These are phyloP conservation scores for Poicephalus meyeri DNA, from an alignment of 2,113 vertebrate genomes.

Conservation along the genomic window DNA sequence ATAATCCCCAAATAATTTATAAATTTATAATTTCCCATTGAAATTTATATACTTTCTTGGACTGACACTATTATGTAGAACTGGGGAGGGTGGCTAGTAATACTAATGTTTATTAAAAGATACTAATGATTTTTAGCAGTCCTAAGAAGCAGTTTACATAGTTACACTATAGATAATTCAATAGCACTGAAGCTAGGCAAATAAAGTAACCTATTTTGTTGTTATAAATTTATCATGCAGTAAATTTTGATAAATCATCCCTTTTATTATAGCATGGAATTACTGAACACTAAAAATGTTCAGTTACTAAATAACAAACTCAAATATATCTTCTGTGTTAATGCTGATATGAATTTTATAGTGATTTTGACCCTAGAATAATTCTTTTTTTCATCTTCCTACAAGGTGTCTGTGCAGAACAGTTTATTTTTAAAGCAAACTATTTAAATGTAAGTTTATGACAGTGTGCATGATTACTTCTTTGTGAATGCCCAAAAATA, in stretches of 20 bases:
- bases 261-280: not conserved
- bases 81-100: not conserved
- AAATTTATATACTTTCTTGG: not conserved
- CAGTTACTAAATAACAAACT: slow-evolving; percentile 13
- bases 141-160: not conserved
- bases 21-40: not conserved
- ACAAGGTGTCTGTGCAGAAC: not conserved
- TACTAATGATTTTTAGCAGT: not conserved
- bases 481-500: not conserved
- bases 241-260: slow-evolving; percentile 56
- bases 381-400: slow-evolving; percentile 11
- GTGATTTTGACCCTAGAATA: slow-evolving; percentile 2
- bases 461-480: not conserved
- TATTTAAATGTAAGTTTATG: not conserved
- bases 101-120: not conserved
- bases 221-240: slow-evolving; percentile 4
- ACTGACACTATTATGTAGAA: not conserved
- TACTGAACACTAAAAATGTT: slow-evolving; percentile 24
- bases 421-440: slow-evolving; percentile 5
- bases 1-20: not conserved
- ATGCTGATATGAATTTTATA: slow-evolving; percentile 26
- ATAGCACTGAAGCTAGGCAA: not conserved
- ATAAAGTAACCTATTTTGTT: slow-evolving; percentile 6
- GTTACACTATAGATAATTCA: not conserved
- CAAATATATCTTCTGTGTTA: slow-evolving; percentile 13